A percentile compares a stretch with the other conserved stretches of the same genome.
These are phyloP conservation scores for Varroa destructor DNA, from an alignment of 1,140 invertebrate species.

Conservation along the genomic window DNA sequence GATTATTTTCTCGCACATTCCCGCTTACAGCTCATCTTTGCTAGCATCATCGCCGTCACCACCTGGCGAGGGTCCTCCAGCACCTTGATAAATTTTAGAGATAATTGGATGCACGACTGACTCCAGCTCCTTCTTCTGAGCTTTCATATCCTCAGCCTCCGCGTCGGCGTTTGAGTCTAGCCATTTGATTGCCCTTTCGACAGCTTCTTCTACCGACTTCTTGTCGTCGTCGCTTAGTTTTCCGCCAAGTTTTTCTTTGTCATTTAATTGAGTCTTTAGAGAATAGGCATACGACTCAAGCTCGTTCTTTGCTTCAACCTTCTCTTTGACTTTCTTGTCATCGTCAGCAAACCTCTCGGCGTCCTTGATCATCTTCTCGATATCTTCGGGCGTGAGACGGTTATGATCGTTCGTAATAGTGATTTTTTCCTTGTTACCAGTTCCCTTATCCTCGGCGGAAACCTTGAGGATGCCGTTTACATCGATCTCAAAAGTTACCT, in stretches of 20 bases:
- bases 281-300: slow-evolving; percentile 95
- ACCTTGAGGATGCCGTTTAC: slow-evolving; percentile 91
- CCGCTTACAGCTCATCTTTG: slow-evolving; percentile 68
- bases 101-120: slow-evolving; percentile 93
- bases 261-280: slow-evolving; percentile 88
- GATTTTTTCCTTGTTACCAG: slow-evolving; percentile 94
- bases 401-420: slow-evolving; percentile 98
- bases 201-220: slow-evolving; percentile 78
- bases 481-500: slow-evolving; percentile 98
- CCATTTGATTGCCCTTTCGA: slow-evolving; percentile 97
- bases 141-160: slow-evolving; percentile 82
- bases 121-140: slow-evolving; percentile 92
- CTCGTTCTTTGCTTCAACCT: slow-evolving; percentile 72
- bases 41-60: slow-evolving; percentile 56
- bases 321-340: slow-evolving; percentile 92
- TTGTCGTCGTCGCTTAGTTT: slow-evolving; percentile 85
- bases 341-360: slow-evolving; percentile 97
- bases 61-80: slow-evolving; percentile 52
- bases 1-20: neutral
- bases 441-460: slow-evolving; percentile 94
- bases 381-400: slow-evolving; percentile 87
- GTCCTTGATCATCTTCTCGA: slow-evolving; percentile 96
- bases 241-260: slow-evolving; percentile 93
- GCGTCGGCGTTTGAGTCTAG: slow-evolving; percentile 87
- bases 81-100: slow-evolving; percentile 82